phyloP scores from a whole-genome alignment of 2,888 invertebrate species.

The Hirtodrosophila confusa region DNA sequence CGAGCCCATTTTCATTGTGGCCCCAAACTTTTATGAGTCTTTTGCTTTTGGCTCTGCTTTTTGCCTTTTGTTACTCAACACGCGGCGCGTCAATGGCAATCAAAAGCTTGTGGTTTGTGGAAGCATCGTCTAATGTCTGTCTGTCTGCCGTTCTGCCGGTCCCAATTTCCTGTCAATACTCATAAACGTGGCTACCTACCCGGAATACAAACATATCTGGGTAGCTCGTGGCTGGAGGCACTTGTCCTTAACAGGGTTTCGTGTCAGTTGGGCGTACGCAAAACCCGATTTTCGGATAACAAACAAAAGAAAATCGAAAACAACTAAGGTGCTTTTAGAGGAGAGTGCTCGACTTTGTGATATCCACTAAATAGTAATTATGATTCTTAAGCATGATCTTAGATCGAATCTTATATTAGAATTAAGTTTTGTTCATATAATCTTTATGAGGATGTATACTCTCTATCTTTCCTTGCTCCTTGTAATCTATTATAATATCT shows the following conservation, averaged over 20 bases:
- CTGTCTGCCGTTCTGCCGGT: slow-evolving; percentile 45
- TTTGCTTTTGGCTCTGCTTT: slow-evolving; percentile 12
- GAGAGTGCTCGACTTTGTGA: neutral
- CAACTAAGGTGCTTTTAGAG: neutral
- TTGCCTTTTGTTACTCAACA: slow-evolving; percentile 26
- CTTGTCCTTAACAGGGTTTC: slow-evolving; percentile 44
- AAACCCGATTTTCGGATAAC: slow-evolving; percentile 61
- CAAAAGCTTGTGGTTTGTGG: slow-evolving; percentile 60
- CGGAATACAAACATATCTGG: neutral
- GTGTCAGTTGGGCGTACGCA: slow-evolving; percentile 66
- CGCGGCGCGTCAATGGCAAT: slow-evolving; percentile 61
- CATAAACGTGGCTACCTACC: slow-evolving; percentile 37
- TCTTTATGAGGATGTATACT: no score
- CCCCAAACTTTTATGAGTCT: slow-evolving; percentile 30
- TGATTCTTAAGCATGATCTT: no score
- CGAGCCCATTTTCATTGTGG: slow-evolving; percentile 49
- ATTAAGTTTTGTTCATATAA: no score
- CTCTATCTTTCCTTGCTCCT: no score
- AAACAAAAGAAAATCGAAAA: slow-evolving; percentile 48
- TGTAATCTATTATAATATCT: no score
- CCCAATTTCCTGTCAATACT: slow-evolving; percentile 75
- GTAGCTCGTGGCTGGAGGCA: slow-evolving; percentile 16
- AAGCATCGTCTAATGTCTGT: slow-evolving; percentile 35
- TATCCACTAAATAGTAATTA: neutral
- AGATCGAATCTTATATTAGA: no score